These are phyloP conservation scores for Malurus cyaneus DNA, from an alignment of 2,113 vertebrate genomes.

Conservation along the genomic window DNA sequence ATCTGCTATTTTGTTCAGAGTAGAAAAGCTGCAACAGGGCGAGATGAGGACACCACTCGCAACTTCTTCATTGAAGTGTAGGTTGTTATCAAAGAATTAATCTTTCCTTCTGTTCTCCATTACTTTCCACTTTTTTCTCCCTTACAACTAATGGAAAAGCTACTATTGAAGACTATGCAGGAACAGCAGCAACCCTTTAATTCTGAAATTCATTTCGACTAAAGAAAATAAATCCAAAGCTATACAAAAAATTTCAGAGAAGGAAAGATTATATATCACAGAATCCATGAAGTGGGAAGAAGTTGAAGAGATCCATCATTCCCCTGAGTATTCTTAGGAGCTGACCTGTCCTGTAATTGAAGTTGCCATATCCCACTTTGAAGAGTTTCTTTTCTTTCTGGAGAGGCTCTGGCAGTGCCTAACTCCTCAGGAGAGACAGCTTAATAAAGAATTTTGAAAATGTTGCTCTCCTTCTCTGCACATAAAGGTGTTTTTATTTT, in stretches of 20 bases:
- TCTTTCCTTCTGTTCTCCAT: constrained; percentile 3
- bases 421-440: neutral
- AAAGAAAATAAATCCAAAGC: neutral
- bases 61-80: neutral
- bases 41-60: neutral
- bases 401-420: neutral
- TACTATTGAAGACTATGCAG: neutral
- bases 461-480: neutral
- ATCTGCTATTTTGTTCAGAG: neutral
- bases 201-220: neutral
- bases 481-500: neutral
- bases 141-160: neutral
- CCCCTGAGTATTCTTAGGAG: neutral
- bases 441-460: neutral
- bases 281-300: neutral
- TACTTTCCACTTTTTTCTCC: neutral
- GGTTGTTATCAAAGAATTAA: neutral
- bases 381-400: neutral
- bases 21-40: neutral
- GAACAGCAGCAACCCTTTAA: neutral
- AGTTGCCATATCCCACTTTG: neutral
- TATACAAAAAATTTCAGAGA: neutral
- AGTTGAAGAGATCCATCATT: neutral
- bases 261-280: neutral
- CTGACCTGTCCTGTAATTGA: neutral